Base-by-base conservation (phyloP, 2,797 vertebrate genomes). In the Columba guinea region DNA sequence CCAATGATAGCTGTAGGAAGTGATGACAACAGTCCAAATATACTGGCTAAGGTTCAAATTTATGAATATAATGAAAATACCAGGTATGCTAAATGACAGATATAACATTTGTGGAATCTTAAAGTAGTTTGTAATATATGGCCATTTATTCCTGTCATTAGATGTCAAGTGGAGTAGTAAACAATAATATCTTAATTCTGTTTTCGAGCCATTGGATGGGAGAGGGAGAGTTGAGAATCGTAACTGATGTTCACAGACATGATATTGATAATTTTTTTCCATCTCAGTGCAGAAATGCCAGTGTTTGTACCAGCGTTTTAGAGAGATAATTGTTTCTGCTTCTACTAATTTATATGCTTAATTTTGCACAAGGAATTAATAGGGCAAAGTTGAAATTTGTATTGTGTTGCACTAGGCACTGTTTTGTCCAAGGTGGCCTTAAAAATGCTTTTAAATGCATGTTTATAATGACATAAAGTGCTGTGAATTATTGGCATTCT, bases 1-100 rank as follows among this genome's bases (percentile, higher is more conserved):
- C 99, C 99, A 7, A 99, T 99, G 99, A 99, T 99, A n/a, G 99
- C 99, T 41, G 99, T 99, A 37, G 99, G 99, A 85, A 99, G 99
- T 77, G 99, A 99, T 62, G 99, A 99, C 97, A 98, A 97, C 94
- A 99, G 98, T n/a, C 98, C 98, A 56, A 98, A 98, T 8, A 98
- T 99, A 62, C 98, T 99, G 84, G 99, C 99, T 87, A 99, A 99
- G 96, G 99, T 99, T 86, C 99, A 99, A 96, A 99, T 99, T 96
- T 99, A 99, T 17, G 99, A 99, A 96, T 99, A 99, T 94, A 99
- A 99, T 7, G 99, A 99, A 98, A 99, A 99, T 90, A 99, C 99
- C 90, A 99, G 99, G 99, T 98, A 93, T 93, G 91, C 11, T 53
- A 62, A 79, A 69, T 67, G 30, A 35, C 20, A 67, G 2, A 5